Base-by-base conservation (phyloP, 2,113 vertebrate genomes). In the Melanerpes aurifrons region DNA sequence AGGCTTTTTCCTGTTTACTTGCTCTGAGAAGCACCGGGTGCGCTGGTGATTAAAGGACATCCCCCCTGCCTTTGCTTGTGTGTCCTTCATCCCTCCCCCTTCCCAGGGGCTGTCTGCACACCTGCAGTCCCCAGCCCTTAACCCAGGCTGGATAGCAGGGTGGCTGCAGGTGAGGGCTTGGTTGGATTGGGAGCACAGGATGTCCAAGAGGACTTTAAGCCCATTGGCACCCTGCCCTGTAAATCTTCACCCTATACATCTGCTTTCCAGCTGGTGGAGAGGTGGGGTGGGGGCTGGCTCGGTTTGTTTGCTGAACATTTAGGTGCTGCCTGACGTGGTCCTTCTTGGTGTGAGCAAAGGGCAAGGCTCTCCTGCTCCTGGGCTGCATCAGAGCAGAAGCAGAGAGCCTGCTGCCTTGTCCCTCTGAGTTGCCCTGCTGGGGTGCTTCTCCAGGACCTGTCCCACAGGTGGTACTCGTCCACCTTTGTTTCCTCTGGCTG, bases 1-100 rank as follows among this genome's bases (percentile, higher is more conserved):
- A 80, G 92, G 12, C 87, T 62, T 92, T 94, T 96, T 96, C 97
- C 96, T 98, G 97, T 97, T 97, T 96, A 95, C 92, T 85, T 54
- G 68, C 96, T 96, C 87, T 86, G 74, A 83, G 84, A 89, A 87
- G 87, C 74, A 67, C 92, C 3, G 32, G 73, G 61, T 95, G 67
- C 47, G 91, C 82, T 62, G 59, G 35, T 71, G 75, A 77, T 89
- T 91, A 89, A 90, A 95, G 74, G 81, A 73, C 84, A 91, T 63
- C 87, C 83, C 85, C 77, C 68, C 77, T 56, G 86, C 57, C 1
- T 12, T 74, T 87, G 83, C 93, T 2, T 6, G 40, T 67, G 29
- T 2, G 1, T 90, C 89, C 70, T 84, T 76, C 72, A 75, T 90
- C 72, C 86, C 80, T 54, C 32, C 0, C 12, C 69, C 40, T 69